Evolutionary conservation across 2,888 invertebrate species (phyloP).

Genomic region (Neuroscelio doddi): DNA sequence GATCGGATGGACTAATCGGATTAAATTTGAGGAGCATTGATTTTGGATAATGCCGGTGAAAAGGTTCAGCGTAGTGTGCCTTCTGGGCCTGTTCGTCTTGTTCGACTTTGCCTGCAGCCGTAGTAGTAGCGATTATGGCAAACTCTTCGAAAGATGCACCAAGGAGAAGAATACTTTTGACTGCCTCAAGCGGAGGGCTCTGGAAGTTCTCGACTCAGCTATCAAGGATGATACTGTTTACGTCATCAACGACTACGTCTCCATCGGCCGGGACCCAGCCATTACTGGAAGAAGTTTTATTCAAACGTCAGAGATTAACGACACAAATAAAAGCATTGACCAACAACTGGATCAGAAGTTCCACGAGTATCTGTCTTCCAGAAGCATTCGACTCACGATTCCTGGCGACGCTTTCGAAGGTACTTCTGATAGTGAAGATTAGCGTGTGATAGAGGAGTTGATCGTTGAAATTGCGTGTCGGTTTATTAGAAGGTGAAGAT

Average conservation of each 20-base stretch:
- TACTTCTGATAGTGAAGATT: slow-evolving; percentile 38
- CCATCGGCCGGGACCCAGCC: slow-evolving; percentile 60
- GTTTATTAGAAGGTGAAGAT: too few species aligned
- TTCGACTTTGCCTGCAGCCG: slow-evolving; percentile 33
- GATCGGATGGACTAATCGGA: slow-evolving; percentile 34
- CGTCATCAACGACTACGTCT: slow-evolving; percentile 65
- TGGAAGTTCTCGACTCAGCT: slow-evolving; percentile 65
- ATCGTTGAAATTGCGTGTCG: too few species aligned
- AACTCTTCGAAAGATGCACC: slow-evolving; percentile 64
- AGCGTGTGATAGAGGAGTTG: too few species aligned
- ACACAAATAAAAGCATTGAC: slow-evolving; percentile 59
- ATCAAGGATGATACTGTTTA: slow-evolving; percentile 65
- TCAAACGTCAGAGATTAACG: slow-evolving; percentile 13
- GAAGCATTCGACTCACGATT: slow-evolving; percentile 67
- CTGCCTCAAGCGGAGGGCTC: slow-evolving; percentile 64
- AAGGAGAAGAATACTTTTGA: slow-evolving; percentile 68
- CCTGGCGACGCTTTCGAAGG: slow-evolving; percentile 70
- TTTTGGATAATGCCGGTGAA: slow-evolving; percentile 49
- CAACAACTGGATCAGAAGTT: slow-evolving; percentile 66
- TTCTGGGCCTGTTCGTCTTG: slow-evolving; percentile 45
- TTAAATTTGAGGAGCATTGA: background rate
- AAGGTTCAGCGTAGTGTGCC: slow-evolving; percentile 42
- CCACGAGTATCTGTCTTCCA: slow-evolving; percentile 65
- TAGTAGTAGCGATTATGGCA: slow-evolving; percentile 58
- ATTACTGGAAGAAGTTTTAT: slow-evolving; percentile 40